Base-by-base conservation (phyloP, 2,888 invertebrate genomes). In the Callimorpha dominula region DNA sequence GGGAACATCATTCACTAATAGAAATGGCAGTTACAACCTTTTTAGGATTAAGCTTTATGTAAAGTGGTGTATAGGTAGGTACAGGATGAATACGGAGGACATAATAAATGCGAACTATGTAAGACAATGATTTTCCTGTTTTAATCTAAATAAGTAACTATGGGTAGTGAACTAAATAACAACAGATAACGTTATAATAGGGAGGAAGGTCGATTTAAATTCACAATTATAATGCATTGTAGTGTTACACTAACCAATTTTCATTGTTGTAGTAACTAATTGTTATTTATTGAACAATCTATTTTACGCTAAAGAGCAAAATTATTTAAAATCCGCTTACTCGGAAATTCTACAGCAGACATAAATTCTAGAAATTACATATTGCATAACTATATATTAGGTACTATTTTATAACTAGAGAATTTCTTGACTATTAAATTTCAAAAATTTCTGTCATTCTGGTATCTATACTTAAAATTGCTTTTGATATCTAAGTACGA, bases 111-210 rank as follows among this genome's bases (percentile, higher is more conserved):
- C 42, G 17, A 8, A 57, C n/a, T 57, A 50, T 54, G 46, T 43
- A 31, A 57, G 20, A 83, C 82, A 49, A 50, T 84, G 81, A 88
- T 88, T 92, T 91, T 92, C 87, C 88, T 88, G 83, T 75, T 85
- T 65, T 75, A 71, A 84, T 83, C 79, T 72, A 71, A 70, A 75
- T 67, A 70, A 73, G 67, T 65, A 68, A 74, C 71, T 73, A 66
- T 74, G 64, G 62, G 68, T 72, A 57, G 62, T 73, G 71, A 77
- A 74, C 78, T 82, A 63, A 71, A 67, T 74, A 82, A 72, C 62
- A 69, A 67, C 71, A 49, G 71, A 71, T 65, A 12, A 68, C 8
- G 31, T 12, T 40, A 5, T 17, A 15, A 67, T 67, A 20, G 4
- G 57, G 20, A 57, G 3, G 57, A 5, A 57, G 20, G 31, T 31